Evolutionary conservation across 1,140 invertebrate species (phyloP), one percentile per base, ranked within the genome.

Genomic region (Drosophila aff.): DNA sequence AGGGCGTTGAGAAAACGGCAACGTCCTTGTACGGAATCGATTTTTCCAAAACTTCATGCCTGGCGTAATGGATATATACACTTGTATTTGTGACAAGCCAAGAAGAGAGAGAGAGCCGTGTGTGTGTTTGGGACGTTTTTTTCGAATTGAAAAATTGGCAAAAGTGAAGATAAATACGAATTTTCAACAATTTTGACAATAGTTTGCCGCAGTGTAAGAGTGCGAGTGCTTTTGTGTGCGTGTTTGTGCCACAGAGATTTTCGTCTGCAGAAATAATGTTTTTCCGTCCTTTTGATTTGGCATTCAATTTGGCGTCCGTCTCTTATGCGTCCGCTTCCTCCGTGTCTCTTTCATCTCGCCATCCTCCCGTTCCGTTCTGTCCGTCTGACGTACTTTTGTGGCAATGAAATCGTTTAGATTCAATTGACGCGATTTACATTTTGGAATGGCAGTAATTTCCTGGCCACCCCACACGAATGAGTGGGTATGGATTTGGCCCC

Each of bases 21-120:
- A 92, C 82, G 91, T 92, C 91, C 91, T 92, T 92, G 91, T 91
- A 81, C 72, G 76, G 79, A 89, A 92, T 92, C 91, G 91, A 92
- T 92, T 92, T 86, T 92, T 92, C 69, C 85, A 91, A 85, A 86
- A 91, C 87, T 91, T 81, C 87, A 91, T 91, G 86, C 79, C 82
- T 67, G 66, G 63, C 73, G 71, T 85, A 79, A 84, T 78, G 81
- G 81, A 87, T 83, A 84, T 72, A 74, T 73, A 78, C 75, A 77
- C 60, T 76, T 61, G 55, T 67, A 77, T 55, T 76, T 44, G 55
- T 67, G 55, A 67, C 73, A 62, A 46, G 38, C 62, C 43, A 15
- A 72, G n/a, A 73, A 47, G n/a, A 68, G 43, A 57, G 41, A 57
- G 41, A 67, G 53, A 65, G 28, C 26, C 16, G 53, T 63, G 59